Percentiles rank a stretch among this genome's conserved stretches.
phyloP scores from a whole-genome alignment of 2,113 vertebrate species.

The Tauraco erythrolophus region DNA sequence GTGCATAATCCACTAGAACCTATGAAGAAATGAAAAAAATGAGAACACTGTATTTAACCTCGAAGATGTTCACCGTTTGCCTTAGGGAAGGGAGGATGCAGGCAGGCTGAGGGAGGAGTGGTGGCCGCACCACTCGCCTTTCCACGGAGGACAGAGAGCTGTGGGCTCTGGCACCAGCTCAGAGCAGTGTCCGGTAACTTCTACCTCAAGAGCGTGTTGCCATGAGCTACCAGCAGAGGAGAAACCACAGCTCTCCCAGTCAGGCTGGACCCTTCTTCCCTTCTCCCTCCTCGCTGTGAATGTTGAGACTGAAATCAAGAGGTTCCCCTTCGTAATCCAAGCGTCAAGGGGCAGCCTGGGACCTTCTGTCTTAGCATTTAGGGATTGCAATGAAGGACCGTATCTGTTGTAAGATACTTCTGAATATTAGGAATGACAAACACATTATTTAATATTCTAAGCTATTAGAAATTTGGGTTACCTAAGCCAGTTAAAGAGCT shows the following conservation, averaged over 20 bases:
- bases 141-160: not conserved
- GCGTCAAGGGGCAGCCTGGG: not conserved
- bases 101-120: not conserved
- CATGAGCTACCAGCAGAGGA: not conserved
- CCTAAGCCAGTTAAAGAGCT: not conserved
- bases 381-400: not conserved
- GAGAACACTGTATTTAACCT: accelerated
- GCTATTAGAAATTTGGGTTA: not conserved
- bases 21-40: not conserved
- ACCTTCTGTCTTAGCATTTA: not conserved
- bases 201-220: not conserved
- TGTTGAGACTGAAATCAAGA: accelerated
- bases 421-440: not conserved
- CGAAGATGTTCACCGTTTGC: accelerated
- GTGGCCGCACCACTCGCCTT: accelerated
- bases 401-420: slow-evolving; percentile 63
- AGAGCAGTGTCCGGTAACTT: accelerated
- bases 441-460: not conserved
- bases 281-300: not conserved
- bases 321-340: not conserved
- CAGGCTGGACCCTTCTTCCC: not conserved
- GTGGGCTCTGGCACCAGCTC: accelerated
- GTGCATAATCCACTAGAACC: not conserved
- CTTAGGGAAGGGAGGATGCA: not conserved
- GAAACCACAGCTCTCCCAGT: accelerated